Conservation (phyloP, 2,797 vertebrate species). For the Synaphobranchus kaupii region DNA sequence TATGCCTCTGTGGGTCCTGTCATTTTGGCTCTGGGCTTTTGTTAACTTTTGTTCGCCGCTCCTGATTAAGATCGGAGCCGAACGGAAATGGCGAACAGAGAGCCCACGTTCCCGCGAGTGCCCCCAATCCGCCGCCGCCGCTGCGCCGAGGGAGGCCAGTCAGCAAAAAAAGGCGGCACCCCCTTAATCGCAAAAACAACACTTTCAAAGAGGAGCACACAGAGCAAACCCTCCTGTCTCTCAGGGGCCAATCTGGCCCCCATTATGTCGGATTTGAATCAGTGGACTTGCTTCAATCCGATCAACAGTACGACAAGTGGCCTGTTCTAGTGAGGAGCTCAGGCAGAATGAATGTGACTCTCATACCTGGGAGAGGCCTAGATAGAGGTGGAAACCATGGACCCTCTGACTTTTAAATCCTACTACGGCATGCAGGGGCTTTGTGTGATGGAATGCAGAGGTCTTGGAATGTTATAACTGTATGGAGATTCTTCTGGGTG, state of each 20-base stretch:
- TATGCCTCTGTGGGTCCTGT: background rate
- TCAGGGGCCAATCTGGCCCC: background rate
- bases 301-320: constrained; percentile 6
- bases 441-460: constrained; percentile 18
- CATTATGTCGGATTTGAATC: constrained; percentile 39
- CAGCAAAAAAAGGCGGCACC: constrained; percentile 33
- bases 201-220: constrained; percentile 25
- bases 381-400: constrained; percentile 2
- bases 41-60: constrained; percentile 1
- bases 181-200: constrained; percentile 46
- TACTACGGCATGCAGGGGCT: constrained; percentile 15
- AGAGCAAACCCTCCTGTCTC: constrained; percentile 22
- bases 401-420: constrained; percentile 23
- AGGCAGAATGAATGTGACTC: background rate
- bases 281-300: background rate
- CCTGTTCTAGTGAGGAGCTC: constrained; percentile 13
- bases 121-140: background rate
- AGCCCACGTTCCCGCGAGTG: background rate
- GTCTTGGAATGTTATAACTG: constrained; percentile 17
- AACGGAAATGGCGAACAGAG: background rate
- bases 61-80: constrained; percentile 14
- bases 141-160: constrained; percentile 16
- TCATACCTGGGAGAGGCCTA: constrained; percentile 23
- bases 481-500: constrained; percentile 1
- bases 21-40: constrained; percentile 3